These are phyloP conservation scores for Sebastes matsubarae DNA, from an alignment of 2,797 vertebrate species.

Conservation along the genomic window DNA sequence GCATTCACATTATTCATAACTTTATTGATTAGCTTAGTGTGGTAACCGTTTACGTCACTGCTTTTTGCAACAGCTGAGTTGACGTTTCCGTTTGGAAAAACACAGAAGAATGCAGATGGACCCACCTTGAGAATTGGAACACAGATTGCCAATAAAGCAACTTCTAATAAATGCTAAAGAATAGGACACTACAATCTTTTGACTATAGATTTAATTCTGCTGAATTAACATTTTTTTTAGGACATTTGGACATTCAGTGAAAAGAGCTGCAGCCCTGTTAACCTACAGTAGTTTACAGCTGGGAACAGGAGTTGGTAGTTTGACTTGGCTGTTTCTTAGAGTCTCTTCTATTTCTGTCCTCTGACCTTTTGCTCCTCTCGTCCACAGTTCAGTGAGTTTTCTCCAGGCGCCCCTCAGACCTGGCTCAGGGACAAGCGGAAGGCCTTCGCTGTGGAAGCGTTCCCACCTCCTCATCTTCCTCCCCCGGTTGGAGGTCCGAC, in stretches of 20 bases:
- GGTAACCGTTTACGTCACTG: too few species aligned
- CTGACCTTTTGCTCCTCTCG: background rate
- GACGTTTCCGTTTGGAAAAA: too few species aligned
- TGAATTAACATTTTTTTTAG: too few species aligned
- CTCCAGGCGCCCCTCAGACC: slow-evolving; percentile 67
- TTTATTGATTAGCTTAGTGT: too few species aligned
- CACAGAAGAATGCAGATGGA: too few species aligned
- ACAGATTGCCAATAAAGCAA: too few species aligned
- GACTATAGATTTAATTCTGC: too few species aligned
- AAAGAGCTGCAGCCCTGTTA: background rate
- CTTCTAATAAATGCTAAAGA: too few species aligned
- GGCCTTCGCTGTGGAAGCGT: slow-evolving; percentile 69
- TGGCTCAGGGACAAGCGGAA: slow-evolving; percentile 87
- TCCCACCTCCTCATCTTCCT: slow-evolving; percentile 49
- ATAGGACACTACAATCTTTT: too few species aligned
- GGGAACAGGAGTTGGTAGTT: background rate
- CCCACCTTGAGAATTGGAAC: too few species aligned
- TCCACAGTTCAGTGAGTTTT: slow-evolving; percentile 81
- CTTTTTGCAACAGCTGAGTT: too few species aligned
- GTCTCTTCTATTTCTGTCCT: background rate
- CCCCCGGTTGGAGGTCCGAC: slow-evolving; percentile 23
- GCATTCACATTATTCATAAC: too few species aligned
- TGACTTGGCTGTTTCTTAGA: background rate
- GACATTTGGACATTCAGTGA: background rate
- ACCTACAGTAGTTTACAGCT: background rate